phyloP scores from a whole-genome alignment of 2,113 vertebrate species.

The Psophia crepitans region DNA sequence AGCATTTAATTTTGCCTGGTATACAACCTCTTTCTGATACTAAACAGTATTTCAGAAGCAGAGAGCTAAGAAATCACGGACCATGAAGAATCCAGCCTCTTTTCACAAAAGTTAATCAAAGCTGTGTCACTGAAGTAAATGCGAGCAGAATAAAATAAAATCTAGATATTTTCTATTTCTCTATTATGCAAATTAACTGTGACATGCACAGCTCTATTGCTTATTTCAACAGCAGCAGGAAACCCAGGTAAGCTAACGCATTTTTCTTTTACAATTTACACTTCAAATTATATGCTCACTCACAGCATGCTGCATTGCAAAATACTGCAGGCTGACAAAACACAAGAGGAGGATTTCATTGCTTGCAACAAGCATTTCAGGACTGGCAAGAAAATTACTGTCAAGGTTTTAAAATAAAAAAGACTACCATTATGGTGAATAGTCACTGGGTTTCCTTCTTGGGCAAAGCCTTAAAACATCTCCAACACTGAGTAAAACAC shows the following conservation, averaged over 20 bases:
- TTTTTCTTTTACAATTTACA: slow-evolving; percentile 32
- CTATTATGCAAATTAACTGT: slow-evolving; percentile 15
- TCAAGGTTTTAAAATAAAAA: slow-evolving; percentile 40
- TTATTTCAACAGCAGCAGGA: slow-evolving; percentile 35
- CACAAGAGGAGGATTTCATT: background rate
- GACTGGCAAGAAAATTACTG: slow-evolving; percentile 23
- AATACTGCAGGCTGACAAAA: background rate
- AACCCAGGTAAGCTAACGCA: background rate
- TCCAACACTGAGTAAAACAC: background rate
- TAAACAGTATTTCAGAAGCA: background rate
- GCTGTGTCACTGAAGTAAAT: background rate
- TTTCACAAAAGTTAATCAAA: slow-evolving; percentile 30
- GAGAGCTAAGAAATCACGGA: background rate
- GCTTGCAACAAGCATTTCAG: background rate
- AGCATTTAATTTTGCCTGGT: background rate
- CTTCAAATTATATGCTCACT: background rate
- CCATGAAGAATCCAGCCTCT: background rate
- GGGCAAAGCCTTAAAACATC: slow-evolving; percentile 35
- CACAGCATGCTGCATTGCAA: background rate
- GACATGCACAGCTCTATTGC: slow-evolving; percentile 8
- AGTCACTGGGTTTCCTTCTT: slow-evolving; percentile 3
- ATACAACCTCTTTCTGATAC: background rate
- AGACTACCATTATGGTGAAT: slow-evolving; percentile 12
- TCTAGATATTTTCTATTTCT: background rate
- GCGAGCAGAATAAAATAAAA: slow-evolving; percentile 16